Conservation (phyloP, 1,140 invertebrate species). For the Stegodyphus mimosarum region DNA sequence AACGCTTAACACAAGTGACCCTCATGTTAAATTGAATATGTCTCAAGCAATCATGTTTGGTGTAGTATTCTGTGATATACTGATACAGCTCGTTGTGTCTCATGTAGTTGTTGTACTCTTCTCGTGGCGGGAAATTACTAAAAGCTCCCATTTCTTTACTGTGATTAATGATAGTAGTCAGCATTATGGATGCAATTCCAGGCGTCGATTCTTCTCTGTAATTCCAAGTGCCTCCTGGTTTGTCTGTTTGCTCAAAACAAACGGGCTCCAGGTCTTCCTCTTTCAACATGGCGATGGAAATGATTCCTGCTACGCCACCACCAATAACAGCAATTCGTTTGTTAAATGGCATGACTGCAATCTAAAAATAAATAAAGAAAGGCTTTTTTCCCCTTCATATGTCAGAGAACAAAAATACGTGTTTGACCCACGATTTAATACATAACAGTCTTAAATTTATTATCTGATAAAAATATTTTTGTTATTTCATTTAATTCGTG, state of each 20-base stretch:
- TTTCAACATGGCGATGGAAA: not conserved
- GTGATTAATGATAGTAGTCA: constrained; percentile 58
- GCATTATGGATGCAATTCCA: constrained; percentile 64
- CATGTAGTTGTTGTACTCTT: constrained; percentile 66
- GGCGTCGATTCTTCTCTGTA: constrained; percentile 63
- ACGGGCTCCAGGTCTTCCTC: not conserved
- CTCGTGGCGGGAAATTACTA: constrained; percentile 68
- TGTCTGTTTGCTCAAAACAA: not conserved
- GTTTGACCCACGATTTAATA: too few relatives aligned
- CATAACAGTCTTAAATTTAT: too few relatives aligned
- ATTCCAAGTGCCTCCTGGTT: not conserved
- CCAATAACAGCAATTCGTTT: not conserved
- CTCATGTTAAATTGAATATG: constrained; percentile 65
- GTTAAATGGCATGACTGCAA: not conserved
- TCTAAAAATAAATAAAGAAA: too few relatives aligned
- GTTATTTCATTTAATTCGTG: too few relatives aligned
- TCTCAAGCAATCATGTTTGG: not conserved
- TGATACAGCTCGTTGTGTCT: constrained; percentile 65
- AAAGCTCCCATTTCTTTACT: constrained; percentile 69
- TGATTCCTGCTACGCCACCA: not conserved
- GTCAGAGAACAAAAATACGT: too few relatives aligned
- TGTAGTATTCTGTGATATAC: constrained; percentile 69
- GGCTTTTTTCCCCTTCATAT: too few relatives aligned
- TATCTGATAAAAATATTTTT: too few relatives aligned
- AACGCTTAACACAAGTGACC: constrained; percentile 45